Conservation (phyloP, 1,140 invertebrate genomes). For the Drosophila busckii region DNA sequence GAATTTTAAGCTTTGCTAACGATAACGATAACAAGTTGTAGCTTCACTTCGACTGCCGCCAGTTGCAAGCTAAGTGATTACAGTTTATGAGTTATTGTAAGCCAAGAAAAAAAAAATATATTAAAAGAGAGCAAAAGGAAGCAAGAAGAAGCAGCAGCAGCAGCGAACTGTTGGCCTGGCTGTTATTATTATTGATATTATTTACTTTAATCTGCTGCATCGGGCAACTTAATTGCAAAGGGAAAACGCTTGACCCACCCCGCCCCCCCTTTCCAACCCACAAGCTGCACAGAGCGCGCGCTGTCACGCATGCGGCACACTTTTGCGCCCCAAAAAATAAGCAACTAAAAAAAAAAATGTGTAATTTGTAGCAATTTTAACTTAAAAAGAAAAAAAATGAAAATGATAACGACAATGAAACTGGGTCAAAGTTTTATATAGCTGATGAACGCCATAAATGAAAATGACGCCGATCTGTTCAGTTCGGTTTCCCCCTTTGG, state of each 20-base stretch:
- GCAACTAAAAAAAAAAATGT: no score
- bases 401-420: conserved; percentile 41
- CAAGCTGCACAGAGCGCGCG: neutral
- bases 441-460: conserved; percentile 56
- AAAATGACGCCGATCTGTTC: conserved; percentile 37
- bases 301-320: conserved; percentile 71
- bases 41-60: conserved; percentile 13
- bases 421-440: conserved; percentile 71
- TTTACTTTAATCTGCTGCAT: conserved; percentile 73
- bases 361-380: conserved; percentile 73
- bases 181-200: conserved; percentile 60
- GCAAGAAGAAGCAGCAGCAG: neutral
- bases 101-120: no score
- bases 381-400: conserved; percentile 23
- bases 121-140: conserved; percentile 3
- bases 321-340: conserved; percentile 71
- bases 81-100: conserved; percentile 70
- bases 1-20: conserved; percentile 36
- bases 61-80: conserved; percentile 55
- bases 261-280: neutral
- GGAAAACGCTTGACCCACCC: conserved; percentile 38
- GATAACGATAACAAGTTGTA: conserved; percentile 61
- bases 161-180: conserved; percentile 12
- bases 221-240: conserved; percentile 66
- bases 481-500: neutral